Evolutionary conservation across 2,113 vertebrate genomes (phyloP).

Genomic region (Struthio camelus): DNA sequence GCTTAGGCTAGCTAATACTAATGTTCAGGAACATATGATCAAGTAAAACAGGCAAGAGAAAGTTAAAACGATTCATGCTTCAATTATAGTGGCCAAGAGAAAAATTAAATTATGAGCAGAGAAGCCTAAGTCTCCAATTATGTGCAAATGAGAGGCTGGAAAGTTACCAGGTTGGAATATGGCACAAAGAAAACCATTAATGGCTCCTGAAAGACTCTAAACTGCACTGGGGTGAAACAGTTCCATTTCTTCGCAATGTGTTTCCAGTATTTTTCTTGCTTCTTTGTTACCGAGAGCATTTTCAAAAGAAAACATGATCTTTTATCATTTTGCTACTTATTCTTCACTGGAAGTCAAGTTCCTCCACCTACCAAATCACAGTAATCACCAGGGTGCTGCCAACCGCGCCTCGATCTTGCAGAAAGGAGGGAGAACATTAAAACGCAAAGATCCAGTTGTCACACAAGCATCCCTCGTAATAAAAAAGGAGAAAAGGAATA

Average conservation of each 20-base stretch:
- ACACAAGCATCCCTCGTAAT: not conserved
- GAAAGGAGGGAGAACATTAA: not conserved
- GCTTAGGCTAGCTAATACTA: not conserved
- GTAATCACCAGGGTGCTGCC: not conserved
- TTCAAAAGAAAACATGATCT: not conserved
- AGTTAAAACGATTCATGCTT: not conserved
- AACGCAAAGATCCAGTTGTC: not conserved
- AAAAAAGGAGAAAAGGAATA: not conserved
- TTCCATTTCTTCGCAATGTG: not conserved
- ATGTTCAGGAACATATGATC: not conserved
- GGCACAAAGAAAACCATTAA: not conserved
- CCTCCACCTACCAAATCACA: not conserved
- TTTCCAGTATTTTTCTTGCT: not conserved
- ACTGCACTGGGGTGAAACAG: not conserved
- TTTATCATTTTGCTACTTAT: not conserved
- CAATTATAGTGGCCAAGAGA: not conserved
- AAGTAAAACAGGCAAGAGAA: slow-evolving; percentile 13
- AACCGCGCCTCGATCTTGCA: not conserved
- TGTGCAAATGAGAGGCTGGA: slow-evolving; percentile 33
- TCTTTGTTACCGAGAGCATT: not conserved
- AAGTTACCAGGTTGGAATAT: slow-evolving; percentile 1
- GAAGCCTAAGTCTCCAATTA: slow-evolving; percentile 5
- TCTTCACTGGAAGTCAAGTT: not conserved
- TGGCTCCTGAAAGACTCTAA: not conserved
- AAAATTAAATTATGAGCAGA: not conserved